Percentiles rank a stretch among this genome's conserved stretches.
Conservation (phyloP, 2,113 vertebrate genomes). For the Heliornis fulica region DNA sequence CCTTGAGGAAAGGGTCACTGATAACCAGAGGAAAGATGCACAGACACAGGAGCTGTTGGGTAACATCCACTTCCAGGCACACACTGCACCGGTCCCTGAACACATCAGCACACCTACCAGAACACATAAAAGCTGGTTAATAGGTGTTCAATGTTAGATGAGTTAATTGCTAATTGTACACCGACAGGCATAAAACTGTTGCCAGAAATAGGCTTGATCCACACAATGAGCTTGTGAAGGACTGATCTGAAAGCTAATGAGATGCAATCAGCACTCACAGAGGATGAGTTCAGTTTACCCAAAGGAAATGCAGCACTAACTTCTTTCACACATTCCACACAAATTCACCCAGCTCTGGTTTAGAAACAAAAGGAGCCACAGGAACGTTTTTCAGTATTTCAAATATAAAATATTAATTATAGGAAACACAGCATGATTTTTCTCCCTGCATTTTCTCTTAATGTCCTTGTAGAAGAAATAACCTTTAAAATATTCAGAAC, state of each 20-base stretch:
- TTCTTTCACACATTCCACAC: neutral
- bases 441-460: neutral
- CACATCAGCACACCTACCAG: neutral
- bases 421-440: neutral
- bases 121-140: neutral
- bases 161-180: neutral
- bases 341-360: neutral
- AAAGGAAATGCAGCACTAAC: neutral
- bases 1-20: neutral
- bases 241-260: neutral
- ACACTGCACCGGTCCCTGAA: neutral
- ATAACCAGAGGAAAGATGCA: neutral
- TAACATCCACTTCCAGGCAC: neutral
- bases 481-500: neutral
- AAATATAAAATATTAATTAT: neutral
- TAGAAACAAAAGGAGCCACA: neutral
- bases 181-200: fast-evolving
- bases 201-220: neutral
- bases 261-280: fast-evolving
- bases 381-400: neutral
- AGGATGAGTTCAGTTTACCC: fast-evolving
- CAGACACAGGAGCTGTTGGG: neutral
- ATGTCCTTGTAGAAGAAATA: neutral
- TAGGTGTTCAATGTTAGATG: neutral
- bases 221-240: neutral